Evolutionary conservation across 2,888 invertebrate species (phyloP).

Genomic region (Apotomis betuletana): DNA sequence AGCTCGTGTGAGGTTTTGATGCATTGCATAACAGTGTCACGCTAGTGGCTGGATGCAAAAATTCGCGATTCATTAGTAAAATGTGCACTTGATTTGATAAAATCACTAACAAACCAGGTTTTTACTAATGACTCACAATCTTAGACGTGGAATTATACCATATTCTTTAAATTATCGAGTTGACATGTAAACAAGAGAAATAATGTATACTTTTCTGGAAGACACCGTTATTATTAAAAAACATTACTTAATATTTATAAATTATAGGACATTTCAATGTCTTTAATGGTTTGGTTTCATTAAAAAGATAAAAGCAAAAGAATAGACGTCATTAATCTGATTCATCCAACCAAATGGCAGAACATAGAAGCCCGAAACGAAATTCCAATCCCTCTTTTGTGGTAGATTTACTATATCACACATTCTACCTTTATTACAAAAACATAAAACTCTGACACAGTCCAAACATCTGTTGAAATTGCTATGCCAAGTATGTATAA

Average conservation of each 20-base stretch:
- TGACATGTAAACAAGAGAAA: too few relatives aligned
- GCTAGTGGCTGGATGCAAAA: background rate
- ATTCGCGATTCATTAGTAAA: too few relatives aligned
- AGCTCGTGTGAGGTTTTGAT: slow-evolving; percentile 24
- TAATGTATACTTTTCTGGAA: too few relatives aligned
- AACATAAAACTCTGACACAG: background rate
- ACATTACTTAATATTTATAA: background rate
- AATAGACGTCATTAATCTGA: background rate
- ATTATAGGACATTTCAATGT: background rate
- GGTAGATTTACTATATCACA: background rate
- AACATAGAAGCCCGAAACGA: too few relatives aligned
- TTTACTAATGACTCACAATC: too few relatives aligned
- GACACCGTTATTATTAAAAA: background rate
- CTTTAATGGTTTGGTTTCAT: background rate
- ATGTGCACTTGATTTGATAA: too few relatives aligned
- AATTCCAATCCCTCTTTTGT: background rate
- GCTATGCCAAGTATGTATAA: slow-evolving; percentile 2
- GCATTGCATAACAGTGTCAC: slow-evolving; percentile 25
- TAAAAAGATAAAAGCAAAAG: background rate
- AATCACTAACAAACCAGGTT: too few relatives aligned
- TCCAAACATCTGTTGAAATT: slow-evolving; percentile 2
- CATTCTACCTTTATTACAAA: too few relatives aligned
- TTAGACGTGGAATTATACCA: too few relatives aligned
- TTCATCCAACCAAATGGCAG: background rate
- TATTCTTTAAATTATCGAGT: too few relatives aligned